Evolutionary conservation across 1,140 invertebrate species (phyloP), one percentile per base, ranked within the genome.

Genomic region (Drosophila equinoxialis): DNA sequence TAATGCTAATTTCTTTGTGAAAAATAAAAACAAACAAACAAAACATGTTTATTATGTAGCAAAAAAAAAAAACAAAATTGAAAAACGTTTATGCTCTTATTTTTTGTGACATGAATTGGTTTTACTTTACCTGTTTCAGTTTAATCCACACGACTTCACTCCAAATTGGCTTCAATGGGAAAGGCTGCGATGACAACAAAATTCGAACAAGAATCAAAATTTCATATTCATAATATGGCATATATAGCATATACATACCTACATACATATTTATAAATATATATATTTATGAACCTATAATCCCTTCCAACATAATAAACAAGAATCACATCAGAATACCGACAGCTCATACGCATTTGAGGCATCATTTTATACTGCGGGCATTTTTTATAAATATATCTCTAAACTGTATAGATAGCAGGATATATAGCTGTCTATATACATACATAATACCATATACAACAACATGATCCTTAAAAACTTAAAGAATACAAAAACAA

Each of bases 1-100:
- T 89, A 87, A 87, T 62, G 80, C 84, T 87, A 80, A 87, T 89
- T 87, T 87, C 80, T 89, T 87, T 87, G 83, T 86, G 83, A 87
- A 80, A 84, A 77, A 62, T 72, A 72, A 58, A 66, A 71, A 70
- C 14, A 82, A 30, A 76, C 78, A 66, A 86, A 30, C 30, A 75
- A 65, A 86, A 84, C 79, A 79, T 67, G 83, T 86, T 86, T 86
- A 86, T 87, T 87, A 87, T 86, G 83, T 87, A 86, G 84, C 65
- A 79, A 79, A 87, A 83, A 74, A 74, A 35, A 30, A 55, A 57
- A 30, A 20, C 1, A 17, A 45, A 48, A 20, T 26, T 51, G 0
- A 35, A 41, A 71, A 69, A 68, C 60, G 79, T 82, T 78, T 81
- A 69, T 65, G 57, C 71, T 77, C 68, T 67, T 68, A 69, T 69